Conservation (phyloP, 2,797 vertebrate genomes). For the Eupleurogrammus muticus region DNA sequence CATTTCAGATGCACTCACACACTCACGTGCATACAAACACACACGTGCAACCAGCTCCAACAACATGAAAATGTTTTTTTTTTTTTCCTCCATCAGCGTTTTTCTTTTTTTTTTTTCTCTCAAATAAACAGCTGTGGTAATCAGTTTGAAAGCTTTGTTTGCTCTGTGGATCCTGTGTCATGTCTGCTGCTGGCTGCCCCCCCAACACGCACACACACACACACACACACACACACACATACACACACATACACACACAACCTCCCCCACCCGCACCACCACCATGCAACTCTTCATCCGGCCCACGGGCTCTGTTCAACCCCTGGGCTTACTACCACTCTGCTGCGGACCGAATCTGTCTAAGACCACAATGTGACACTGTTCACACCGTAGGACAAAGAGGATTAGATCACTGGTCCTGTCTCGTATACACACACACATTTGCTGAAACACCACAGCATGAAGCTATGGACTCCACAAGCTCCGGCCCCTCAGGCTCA, state of each 20-base stretch:
- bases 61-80: slow-evolving; percentile 58
- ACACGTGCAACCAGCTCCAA: slow-evolving; percentile 14
- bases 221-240: slow-evolving; percentile 25
- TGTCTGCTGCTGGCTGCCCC: slow-evolving; percentile 61
- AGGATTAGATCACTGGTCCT: slow-evolving; percentile 77
- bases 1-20: slow-evolving; percentile 10
- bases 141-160: slow-evolving; percentile 85
- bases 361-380: slow-evolving; percentile 70
- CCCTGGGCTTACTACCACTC: slow-evolving; percentile 62
- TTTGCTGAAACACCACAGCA: slow-evolving; percentile 51
- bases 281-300: slow-evolving; percentile 47
- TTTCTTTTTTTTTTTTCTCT: slow-evolving; percentile 52
- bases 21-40: slow-evolving; percentile 25
- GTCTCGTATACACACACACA: slow-evolving; percentile 61
- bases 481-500: slow-evolving; percentile 64
- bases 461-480: slow-evolving; percentile 49
- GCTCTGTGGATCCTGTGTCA: slow-evolving; percentile 75
- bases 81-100: slow-evolving; percentile 77
- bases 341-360: slow-evolving; percentile 67
- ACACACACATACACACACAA: slow-evolving; percentile 17
- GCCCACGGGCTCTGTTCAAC: slow-evolving; percentile 55
- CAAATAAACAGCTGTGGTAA: slow-evolving; percentile 84
- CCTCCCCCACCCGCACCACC: slow-evolving; percentile 4
- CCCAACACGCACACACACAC: not conserved
- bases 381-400: slow-evolving; percentile 77